These are phyloP conservation scores for Tachysurus fulvidraco DNA, from an alignment of 2,113 vertebrate species.

Conservation along the genomic window DNA sequence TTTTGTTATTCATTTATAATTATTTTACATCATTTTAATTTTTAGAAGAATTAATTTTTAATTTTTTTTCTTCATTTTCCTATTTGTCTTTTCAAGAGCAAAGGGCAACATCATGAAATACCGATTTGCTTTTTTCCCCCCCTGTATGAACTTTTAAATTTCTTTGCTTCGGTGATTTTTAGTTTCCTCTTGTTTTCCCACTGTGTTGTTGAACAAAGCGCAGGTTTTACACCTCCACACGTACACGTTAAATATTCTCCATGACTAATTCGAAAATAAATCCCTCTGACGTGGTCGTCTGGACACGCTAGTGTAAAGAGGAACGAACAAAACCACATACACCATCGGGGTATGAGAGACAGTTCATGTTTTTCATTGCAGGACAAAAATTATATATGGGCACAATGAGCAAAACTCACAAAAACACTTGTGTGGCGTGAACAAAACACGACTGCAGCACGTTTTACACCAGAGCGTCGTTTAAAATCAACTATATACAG, in stretches of 20 bases:
- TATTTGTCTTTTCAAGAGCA: not conserved
- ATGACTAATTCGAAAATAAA: not conserved
- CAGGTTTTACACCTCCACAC: conserved; percentile 14
- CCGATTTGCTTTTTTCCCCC: not conserved
- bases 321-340: conserved; percentile 19
- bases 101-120: not conserved
- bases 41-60: too few species aligned
- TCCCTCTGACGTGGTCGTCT: not conserved
- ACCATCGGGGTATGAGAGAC: not conserved
- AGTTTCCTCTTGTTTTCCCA: too few species aligned
- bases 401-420: conserved; percentile 36
- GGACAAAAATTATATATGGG: not conserved
- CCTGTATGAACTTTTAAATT: not conserved
- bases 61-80: not conserved
- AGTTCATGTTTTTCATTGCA: conserved; percentile 24
- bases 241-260: not conserved
- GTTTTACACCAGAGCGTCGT: conserved; percentile 11
- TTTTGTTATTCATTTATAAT: too few species aligned
- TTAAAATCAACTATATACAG: conserved; percentile 62
- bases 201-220: not conserved
- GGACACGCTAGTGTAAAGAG: conserved; percentile 16
- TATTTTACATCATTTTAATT: too few species aligned
- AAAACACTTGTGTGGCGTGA: conserved; percentile 45
- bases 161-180: not conserved
- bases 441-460: conserved; percentile 17